Evolutionary conservation across 2,113 vertebrate genomes (phyloP).

Genomic region (Boleophthalmus pectinirostris): DNA sequence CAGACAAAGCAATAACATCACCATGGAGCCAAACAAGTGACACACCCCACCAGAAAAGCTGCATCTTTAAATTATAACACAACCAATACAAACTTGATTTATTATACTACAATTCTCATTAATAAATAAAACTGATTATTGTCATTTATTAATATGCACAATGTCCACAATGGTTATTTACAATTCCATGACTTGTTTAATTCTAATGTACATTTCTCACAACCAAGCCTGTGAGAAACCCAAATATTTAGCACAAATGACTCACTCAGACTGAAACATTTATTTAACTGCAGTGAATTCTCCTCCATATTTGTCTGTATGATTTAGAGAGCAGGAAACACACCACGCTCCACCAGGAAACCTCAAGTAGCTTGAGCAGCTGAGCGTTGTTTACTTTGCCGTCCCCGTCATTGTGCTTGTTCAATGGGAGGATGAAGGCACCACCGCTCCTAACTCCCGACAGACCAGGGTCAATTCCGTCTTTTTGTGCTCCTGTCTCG

Average conservation of each 20-base stretch:
- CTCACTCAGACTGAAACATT: not conserved
- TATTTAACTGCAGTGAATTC: not conserved
- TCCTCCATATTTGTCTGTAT: constrained; percentile 16
- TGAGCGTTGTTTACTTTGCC: constrained; percentile 16
- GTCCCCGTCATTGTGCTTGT: constrained; percentile 11
- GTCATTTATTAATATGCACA: too few species aligned
- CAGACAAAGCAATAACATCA: too few species aligned
- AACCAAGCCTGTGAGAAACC: not conserved
- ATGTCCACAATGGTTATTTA: too few species aligned
- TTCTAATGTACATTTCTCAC: not conserved
- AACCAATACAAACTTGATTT: too few species aligned
- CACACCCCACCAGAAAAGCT: too few species aligned
- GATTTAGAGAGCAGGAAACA: constrained; percentile 27
- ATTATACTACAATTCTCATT: too few species aligned
- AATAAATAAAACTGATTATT: too few species aligned
- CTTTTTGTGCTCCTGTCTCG: constrained; percentile 11
- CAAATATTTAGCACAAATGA: constrained; percentile 11
- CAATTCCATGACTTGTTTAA: not conserved
- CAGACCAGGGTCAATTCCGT: constrained; percentile 13
- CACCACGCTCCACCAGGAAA: constrained; percentile 15
- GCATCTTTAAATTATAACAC: too few species aligned
- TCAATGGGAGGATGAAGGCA: constrained; percentile 55
- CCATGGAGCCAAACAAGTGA: too few species aligned
- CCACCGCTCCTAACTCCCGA: constrained; percentile 24
- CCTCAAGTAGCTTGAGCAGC: constrained; percentile 11